Evolutionary conservation across 2,797 vertebrate species (phyloP).

Genomic region (Smutsia gigantea): DNA sequence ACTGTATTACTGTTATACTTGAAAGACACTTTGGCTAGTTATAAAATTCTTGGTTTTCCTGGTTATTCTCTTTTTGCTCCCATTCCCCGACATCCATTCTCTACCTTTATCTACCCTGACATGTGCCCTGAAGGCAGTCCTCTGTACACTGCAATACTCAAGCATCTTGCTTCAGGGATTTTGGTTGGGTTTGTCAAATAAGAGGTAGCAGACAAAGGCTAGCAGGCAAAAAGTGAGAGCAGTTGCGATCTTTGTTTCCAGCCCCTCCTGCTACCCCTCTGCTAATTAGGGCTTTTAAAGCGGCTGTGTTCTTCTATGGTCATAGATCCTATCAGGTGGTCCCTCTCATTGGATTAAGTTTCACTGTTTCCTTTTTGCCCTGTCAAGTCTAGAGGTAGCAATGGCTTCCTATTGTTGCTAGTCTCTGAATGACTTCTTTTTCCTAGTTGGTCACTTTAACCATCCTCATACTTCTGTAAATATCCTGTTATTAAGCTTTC

Average conservation of each 20-base stretch:
- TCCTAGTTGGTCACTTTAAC: not conserved
- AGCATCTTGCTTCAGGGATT: not conserved
- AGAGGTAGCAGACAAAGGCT: not conserved
- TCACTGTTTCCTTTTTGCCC: not conserved
- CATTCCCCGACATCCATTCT: not conserved
- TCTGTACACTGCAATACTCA: too few relatives aligned
- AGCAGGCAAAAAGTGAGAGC: too few relatives aligned
- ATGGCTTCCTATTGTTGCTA: not conserved
- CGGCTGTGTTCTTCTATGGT: not conserved
- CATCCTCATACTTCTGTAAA: not conserved
- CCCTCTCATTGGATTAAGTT: not conserved
- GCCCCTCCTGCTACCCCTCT: not conserved
- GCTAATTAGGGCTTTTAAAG: not conserved
- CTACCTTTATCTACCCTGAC: not conserved
- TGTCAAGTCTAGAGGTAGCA: not conserved
- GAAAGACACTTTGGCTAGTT: not conserved
- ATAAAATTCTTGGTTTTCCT: not conserved
- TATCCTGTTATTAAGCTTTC: not conserved
- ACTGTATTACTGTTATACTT: not conserved
- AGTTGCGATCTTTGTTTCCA: not conserved
- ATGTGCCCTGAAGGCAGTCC: too few relatives aligned
- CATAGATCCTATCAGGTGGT: not conserved
- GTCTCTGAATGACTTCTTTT: not conserved
- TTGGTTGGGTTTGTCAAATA: not conserved
- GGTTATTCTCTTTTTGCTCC: not conserved